These are phyloP conservation scores for Synanthedon vespiformis DNA, from an alignment of 2,888 invertebrate genomes.

Conservation along the genomic window DNA sequence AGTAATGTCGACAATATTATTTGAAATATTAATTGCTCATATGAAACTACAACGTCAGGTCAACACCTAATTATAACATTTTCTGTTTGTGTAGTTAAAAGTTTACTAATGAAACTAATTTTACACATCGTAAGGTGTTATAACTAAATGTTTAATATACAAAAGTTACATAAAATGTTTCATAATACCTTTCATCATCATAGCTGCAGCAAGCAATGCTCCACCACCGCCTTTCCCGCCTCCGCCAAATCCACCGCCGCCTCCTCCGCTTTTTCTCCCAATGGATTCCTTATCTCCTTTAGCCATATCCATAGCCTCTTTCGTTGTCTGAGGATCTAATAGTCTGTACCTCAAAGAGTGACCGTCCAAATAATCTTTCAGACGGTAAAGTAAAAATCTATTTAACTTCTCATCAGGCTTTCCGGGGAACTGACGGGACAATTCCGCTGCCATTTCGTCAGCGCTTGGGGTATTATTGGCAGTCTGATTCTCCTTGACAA, in stretches of 20 bases:
- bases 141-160: too few species aligned
- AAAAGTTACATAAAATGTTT: neutral
- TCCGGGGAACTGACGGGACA: conserved; percentile 81
- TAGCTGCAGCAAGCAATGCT: conserved; percentile 68
- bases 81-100: too few species aligned
- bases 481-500: conserved; percentile 74
- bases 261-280: conserved; percentile 56
- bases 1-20: too few species aligned
- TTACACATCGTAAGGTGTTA: too few species aligned
- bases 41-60: too few species aligned
- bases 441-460: conserved; percentile 75
- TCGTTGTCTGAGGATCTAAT: conserved; percentile 73
- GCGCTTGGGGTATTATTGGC: conserved; percentile 53
- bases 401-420: conserved; percentile 82
- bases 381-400: conserved; percentile 75
- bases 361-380: conserved; percentile 78
- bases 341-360: conserved; percentile 80
- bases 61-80: too few species aligned
- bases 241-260: conserved; percentile 46
- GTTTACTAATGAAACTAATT: too few species aligned
- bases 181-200: conserved; percentile 71
- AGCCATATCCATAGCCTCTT: conserved; percentile 65
- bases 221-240: conserved; percentile 42
- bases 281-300: conserved; percentile 51
- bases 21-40: too few species aligned